Percentiles rank a stretch among this genome's conserved stretches.
Evolutionary conservation across 1,140 invertebrate species (phyloP).

Genomic region (Sycobia sp.): DNA sequence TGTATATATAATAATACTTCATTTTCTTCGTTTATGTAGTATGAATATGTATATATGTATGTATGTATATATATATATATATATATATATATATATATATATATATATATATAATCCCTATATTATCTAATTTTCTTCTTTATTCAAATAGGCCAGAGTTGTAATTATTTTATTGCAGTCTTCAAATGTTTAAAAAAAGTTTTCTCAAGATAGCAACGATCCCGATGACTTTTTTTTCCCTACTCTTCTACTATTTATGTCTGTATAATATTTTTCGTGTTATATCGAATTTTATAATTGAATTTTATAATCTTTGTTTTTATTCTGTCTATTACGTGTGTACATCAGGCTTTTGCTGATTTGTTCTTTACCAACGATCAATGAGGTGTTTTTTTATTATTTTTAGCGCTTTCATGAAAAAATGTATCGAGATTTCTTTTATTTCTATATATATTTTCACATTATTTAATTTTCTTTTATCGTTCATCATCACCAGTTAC

Average conservation of each 20-base stretch:
- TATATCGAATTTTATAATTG: too few species aligned
- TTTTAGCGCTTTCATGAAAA: too few species aligned
- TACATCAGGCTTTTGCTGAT: too few species aligned
- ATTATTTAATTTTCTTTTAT: not conserved
- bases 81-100: not conserved
- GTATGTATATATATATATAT: not conserved
- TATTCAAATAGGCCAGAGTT: conserved; percentile 51
- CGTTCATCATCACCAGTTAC: not conserved
- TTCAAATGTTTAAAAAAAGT: conserved; percentile 44
- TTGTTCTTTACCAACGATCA: too few species aligned
- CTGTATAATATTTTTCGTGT: too few species aligned
- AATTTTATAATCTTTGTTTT: too few species aligned
- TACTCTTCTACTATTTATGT: not conserved
- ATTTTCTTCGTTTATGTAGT: not conserved
- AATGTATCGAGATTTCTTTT: too few species aligned
- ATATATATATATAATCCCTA: conserved; percentile 41
- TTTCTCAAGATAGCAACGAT: not conserved
- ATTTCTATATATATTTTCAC: not conserved
- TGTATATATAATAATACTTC: conserved; percentile 12
- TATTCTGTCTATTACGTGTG: too few species aligned
- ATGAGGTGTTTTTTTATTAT: too few species aligned
- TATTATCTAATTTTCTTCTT: conserved; percentile 31
- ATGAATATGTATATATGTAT: not conserved
- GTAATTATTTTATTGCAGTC: conserved; percentile 48
- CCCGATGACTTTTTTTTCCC: conserved; percentile 9